Conservation (phyloP, 1,140 invertebrate genomes). For the Zophobas morio region DNA sequence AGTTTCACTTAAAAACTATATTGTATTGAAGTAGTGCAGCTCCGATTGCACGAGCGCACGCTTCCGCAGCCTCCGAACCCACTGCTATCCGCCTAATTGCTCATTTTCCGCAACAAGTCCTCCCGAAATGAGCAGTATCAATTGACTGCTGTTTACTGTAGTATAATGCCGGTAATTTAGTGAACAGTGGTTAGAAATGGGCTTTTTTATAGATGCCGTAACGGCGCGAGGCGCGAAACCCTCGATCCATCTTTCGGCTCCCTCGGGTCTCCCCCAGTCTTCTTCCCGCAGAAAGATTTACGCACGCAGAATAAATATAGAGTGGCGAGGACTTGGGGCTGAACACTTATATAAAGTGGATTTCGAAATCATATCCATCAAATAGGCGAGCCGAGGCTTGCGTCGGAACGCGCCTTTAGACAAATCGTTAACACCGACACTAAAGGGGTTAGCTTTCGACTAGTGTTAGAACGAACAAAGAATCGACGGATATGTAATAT, state of each 20-base stretch:
- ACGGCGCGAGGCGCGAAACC: conserved; percentile 59
- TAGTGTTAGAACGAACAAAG: background rate
- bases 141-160: conserved; percentile 57
- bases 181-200: conserved; percentile 62
- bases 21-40: too few species aligned
- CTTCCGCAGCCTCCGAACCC: background rate
- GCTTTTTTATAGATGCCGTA: conserved; percentile 59
- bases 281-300: conserved; percentile 63
- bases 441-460: background rate
- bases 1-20: too few species aligned
- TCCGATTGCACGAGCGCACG: background rate
- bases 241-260: conserved; percentile 63
- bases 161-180: conserved; percentile 64
- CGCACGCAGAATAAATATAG: conserved; percentile 64
- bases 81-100: conserved; percentile 25
- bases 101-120: conserved; percentile 42
- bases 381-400: conserved; percentile 45
- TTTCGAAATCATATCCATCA: conserved; percentile 61
- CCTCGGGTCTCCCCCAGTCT: conserved; percentile 56
- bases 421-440: conserved; percentile 30
- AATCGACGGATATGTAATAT: conserved; percentile 9
- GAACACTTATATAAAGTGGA: conserved; percentile 60
- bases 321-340: conserved; percentile 49
- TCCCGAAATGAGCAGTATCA: conserved; percentile 54
- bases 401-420: conserved; percentile 40